Evolutionary conservation across 2,113 vertebrate genomes (phyloP).

Genomic region (Neotragus pygmaeus): DNA sequence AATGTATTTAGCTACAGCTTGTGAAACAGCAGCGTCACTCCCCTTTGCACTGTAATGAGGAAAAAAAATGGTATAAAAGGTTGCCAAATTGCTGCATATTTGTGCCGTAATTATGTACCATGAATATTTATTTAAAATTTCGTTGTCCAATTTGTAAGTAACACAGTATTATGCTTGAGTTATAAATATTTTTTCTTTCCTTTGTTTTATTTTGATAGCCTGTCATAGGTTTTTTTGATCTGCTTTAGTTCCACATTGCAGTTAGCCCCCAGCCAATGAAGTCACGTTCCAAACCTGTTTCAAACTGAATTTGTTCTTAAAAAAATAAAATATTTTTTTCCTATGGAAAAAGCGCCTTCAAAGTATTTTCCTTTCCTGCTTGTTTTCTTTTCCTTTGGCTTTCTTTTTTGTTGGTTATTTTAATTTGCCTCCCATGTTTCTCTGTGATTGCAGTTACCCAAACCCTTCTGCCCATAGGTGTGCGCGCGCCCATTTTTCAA

Average conservation of each 20-base stretch:
- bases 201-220: conserved; percentile 84
- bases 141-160: conserved; percentile 96
- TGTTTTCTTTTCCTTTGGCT: neutral
- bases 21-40: conserved; percentile 92
- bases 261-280: conserved; percentile 87
- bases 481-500: neutral
- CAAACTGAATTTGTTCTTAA: conserved; percentile 99
- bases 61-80: conserved; percentile 91
- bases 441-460: neutral
- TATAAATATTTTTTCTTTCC: conserved; percentile 86
- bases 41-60: conserved; percentile 98
- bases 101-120: conserved; percentile 99
- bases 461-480: neutral
- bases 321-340: conserved; percentile 99
- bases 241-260: conserved; percentile 88
- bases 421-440: conserved; percentile 24
- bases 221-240: conserved; percentile 85
- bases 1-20: conserved; percentile 99
- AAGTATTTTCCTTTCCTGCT: conserved; percentile 74
- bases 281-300: conserved; percentile 99
- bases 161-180: conserved; percentile 98
- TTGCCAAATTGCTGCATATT: conserved; percentile 99
- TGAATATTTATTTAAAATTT: conserved; percentile 99
- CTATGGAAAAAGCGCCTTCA: conserved; percentile 91
- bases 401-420: neutral